These are phyloP conservation scores for Hoplostethus mediterraneus DNA, from an alignment of 2,797 vertebrate genomes.

Conservation along the genomic window DNA sequence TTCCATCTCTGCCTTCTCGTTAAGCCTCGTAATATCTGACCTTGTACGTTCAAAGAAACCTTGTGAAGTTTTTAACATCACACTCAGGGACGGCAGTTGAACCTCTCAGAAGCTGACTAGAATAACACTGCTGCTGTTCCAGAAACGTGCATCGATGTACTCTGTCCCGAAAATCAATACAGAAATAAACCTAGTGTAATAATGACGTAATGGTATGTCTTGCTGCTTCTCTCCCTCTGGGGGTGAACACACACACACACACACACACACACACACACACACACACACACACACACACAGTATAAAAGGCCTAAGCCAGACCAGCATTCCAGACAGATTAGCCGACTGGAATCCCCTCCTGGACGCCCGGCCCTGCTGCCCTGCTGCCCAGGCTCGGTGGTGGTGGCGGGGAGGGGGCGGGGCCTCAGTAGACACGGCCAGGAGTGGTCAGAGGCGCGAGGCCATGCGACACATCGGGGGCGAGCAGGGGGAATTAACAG, in stretches of 20 bases:
- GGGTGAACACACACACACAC: slow-evolving; percentile 17
- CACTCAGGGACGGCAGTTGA: neutral
- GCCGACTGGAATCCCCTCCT: slow-evolving; percentile 66
- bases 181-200: neutral
- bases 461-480: slow-evolving; percentile 27
- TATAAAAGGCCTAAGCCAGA: slow-evolving; percentile 66
- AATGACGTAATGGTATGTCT: neutral
- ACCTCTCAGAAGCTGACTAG: neutral
- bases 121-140: neutral
- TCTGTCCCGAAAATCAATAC: neutral
- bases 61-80: neutral
- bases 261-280: neutral
- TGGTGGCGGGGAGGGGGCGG: slow-evolving; percentile 16
- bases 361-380: slow-evolving; percentile 44
- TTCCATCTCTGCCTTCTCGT: neutral
- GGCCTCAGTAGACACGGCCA: neutral
- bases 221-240: neutral
- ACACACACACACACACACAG: neutral
- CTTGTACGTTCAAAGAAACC: neutral
- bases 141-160: neutral
- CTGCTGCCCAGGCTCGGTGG: slow-evolving; percentile 8
- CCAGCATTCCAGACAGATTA: slow-evolving; percentile 85
- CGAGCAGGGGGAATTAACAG: slow-evolving; percentile 64
- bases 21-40: neutral
- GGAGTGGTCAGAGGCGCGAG: slow-evolving; percentile 21